These are phyloP conservation scores for Pachliopta kotzebuea DNA, from an alignment of 2,888 invertebrate species.

Conservation along the genomic window DNA sequence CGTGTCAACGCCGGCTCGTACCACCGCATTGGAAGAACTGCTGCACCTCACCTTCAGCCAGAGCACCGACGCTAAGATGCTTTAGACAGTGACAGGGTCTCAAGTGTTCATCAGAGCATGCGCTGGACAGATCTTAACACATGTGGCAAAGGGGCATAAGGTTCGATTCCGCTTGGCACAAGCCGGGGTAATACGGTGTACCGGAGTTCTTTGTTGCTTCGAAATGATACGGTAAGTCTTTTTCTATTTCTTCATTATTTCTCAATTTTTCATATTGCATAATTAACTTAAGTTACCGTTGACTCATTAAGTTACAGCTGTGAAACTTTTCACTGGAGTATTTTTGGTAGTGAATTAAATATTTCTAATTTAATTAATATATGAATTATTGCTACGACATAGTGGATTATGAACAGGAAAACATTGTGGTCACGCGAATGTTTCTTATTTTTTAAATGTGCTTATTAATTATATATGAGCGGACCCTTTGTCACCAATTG, in stretches of 20 bases:
- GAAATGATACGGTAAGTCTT: conserved; percentile 76
- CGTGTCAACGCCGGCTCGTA: conserved; percentile 42
- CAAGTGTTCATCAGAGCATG: conserved; percentile 44
- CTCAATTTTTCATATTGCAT: conserved; percentile 24
- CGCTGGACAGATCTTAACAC: conserved; percentile 61
- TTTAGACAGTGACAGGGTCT: conserved; percentile 29
- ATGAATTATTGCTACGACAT: not conserved
- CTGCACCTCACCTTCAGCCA: not conserved
- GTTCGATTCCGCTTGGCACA: conserved; percentile 74
- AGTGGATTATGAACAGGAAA: conserved; percentile 17
- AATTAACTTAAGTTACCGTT: no score
- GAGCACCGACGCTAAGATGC: conserved; percentile 10
- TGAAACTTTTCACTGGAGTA: no score
- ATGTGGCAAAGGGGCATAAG: conserved; percentile 72
- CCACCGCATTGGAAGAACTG: conserved; percentile 39
- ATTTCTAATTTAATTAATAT: conserved; percentile 6
- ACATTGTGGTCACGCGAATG: conserved; percentile 16
- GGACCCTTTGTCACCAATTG: conserved; percentile 14
- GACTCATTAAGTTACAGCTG: no score
- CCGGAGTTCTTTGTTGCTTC: conserved; percentile 54
- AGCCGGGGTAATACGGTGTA: conserved; percentile 69
- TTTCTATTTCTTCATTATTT: no score
- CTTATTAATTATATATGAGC: conserved; percentile 17
- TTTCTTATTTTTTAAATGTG: conserved; percentile 6
- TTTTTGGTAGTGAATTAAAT: not conserved